Conservation (phyloP, 2,797 vertebrate genomes). For the Phrynocephalus forsythii region DNA sequence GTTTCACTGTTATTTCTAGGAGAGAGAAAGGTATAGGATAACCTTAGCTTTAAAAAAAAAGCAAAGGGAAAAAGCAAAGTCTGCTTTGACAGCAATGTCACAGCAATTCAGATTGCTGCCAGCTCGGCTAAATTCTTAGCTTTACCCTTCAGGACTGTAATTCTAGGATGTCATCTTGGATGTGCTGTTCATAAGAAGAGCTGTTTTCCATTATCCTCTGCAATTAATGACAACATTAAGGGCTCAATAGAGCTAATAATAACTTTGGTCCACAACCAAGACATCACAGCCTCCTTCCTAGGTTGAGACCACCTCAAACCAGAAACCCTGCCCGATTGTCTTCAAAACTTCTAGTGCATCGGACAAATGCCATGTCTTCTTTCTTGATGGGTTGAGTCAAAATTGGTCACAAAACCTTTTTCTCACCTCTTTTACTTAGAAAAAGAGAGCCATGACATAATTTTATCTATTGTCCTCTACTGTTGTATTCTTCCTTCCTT, state of each 20-base stretch:
- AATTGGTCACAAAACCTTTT: neutral
- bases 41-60: constrained; percentile 16
- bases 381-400: neutral
- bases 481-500: neutral
- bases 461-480: neutral
- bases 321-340: neutral
- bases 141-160: constrained; percentile 17
- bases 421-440: neutral
- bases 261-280: neutral
- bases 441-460: neutral
- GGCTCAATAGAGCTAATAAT: constrained; percentile 17
- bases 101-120: constrained; percentile 36
- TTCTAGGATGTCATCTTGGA: constrained; percentile 14
- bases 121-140: constrained; percentile 12
- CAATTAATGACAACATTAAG: constrained; percentile 25
- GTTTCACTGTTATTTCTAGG: constrained; percentile 41
- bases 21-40: constrained; percentile 42
- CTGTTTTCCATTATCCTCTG: constrained; percentile 1
- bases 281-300: neutral
- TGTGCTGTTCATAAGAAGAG: neutral
- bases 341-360: neutral
- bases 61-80: neutral
- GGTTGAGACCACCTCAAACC: constrained; percentile 4
- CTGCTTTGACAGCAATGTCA: constrained; percentile 49
- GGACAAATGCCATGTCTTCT: neutral